Conservation (phyloP, 2,888 invertebrate genomes). For the Parnassius smintheus region DNA sequence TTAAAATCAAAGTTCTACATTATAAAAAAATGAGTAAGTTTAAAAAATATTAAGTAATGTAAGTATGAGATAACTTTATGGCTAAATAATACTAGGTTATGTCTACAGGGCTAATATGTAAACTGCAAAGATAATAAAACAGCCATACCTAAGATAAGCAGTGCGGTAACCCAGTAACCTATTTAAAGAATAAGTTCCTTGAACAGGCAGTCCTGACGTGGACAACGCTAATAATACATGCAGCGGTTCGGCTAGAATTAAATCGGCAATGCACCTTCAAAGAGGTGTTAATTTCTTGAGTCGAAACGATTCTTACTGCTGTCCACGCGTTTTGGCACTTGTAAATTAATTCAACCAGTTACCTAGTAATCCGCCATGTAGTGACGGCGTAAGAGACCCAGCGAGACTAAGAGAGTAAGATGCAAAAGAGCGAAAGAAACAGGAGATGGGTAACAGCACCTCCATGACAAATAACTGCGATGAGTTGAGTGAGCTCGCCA, state of each 20-base stretch:
- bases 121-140: neutral
- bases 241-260: neutral
- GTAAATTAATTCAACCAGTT: too few species aligned
- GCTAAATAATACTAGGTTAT: neutral
- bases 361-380: too few species aligned
- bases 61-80: too few species aligned
- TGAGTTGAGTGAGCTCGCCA: too few species aligned
- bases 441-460: too few species aligned
- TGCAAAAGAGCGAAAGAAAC: too few species aligned
- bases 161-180: slow-evolving; percentile 21
- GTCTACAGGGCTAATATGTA: neutral
- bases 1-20: too few species aligned
- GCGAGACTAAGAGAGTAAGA: too few species aligned
- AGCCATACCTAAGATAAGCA: slow-evolving; percentile 6
- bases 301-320: neutral
- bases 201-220: neutral
- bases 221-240: neutral
- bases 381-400: too few species aligned
- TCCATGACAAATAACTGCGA: too few species aligned
- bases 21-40: too few species aligned
- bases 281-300: neutral
- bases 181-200: slow-evolving; percentile 18
- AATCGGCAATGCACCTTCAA: neutral
- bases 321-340: neutral
- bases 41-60: too few species aligned